Evolutionary conservation across 2,113 vertebrate genomes (phyloP).

Genomic region (Dasypus novemcinctus): DNA sequence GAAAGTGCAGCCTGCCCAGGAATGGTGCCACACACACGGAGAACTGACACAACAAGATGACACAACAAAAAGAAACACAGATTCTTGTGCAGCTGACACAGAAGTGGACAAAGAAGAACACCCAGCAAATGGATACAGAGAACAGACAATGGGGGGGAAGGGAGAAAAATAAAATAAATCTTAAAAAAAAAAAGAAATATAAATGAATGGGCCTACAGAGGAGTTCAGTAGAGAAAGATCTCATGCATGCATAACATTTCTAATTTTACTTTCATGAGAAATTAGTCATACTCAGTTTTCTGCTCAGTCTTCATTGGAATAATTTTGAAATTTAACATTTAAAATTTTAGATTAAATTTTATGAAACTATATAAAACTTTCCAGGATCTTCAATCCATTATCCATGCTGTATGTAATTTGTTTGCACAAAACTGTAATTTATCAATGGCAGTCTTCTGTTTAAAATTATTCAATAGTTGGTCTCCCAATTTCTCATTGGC

Average conservation of each 20-base stretch:
- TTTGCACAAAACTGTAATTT: not conserved
- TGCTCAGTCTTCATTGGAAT: not conserved
- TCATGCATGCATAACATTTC: not conserved
- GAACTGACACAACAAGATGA: too few species aligned
- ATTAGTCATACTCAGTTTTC: not conserved
- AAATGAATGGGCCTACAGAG: not conserved
- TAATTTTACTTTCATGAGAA: not conserved
- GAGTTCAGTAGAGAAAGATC: not conserved
- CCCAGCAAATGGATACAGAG: too few species aligned
- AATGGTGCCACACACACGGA: too few species aligned
- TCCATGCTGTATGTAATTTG: not conserved
- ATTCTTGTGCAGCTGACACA: too few species aligned
- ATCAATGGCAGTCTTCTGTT: not conserved
- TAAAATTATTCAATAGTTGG: not conserved
- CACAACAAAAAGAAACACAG: too few species aligned
- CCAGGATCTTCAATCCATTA: not conserved
- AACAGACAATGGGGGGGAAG: too few species aligned
- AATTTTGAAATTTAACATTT: not conserved
- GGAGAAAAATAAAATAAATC: too few species aligned
- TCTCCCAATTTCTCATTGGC: not conserved
- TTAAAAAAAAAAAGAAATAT: not conserved
- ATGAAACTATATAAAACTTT: not conserved
- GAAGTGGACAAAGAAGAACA: too few species aligned
- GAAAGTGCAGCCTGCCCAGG: too few species aligned
- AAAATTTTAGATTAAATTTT: not conserved